These are phyloP conservation scores for Balanococcus diminutus DNA, from an alignment of 2,888 invertebrate genomes.

Conservation along the genomic window DNA sequence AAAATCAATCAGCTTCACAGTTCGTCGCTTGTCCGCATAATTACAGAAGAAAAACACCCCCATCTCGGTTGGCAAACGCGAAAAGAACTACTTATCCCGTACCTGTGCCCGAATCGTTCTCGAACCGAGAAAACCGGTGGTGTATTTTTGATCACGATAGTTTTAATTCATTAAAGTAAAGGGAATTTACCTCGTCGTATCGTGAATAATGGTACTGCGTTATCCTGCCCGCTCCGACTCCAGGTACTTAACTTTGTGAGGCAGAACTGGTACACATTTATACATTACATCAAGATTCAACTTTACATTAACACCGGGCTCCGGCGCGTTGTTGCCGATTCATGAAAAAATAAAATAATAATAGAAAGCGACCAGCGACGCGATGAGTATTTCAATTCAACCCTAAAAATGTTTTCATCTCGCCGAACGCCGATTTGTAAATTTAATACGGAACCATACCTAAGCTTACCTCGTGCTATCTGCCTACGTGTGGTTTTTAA, in stretches of 20 bases:
- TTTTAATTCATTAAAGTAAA: conserved; percentile 25
- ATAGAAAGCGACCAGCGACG: neutral
- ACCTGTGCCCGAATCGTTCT: neutral
- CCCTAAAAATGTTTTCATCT: conserved; percentile 22
- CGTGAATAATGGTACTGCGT: neutral
- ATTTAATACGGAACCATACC: neutral
- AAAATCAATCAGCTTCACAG: conserved; percentile 30
- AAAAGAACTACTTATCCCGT: neutral
- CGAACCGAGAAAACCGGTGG: neutral
- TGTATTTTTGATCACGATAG: conserved; percentile 6
- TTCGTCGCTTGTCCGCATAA: neutral
- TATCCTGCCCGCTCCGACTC: conserved; percentile 26
- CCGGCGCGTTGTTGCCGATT: conserved; percentile 23
- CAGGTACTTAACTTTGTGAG: conserved; percentile 33
- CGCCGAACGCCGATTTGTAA: neutral
- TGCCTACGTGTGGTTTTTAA: neutral
- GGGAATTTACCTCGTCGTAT: neutral
- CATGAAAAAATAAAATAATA: neutral
- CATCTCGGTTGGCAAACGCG: neutral
- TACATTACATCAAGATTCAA: conserved; percentile 34
- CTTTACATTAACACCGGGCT: conserved; percentile 32
- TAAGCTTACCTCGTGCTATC: neutral
- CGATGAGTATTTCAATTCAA: conserved; percentile 6
- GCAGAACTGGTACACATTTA: conserved; percentile 35
- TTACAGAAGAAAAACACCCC: neutral